Base-by-base conservation (phyloP, 2,888 invertebrate genomes). In the Chrysina gloriosa region DNA sequence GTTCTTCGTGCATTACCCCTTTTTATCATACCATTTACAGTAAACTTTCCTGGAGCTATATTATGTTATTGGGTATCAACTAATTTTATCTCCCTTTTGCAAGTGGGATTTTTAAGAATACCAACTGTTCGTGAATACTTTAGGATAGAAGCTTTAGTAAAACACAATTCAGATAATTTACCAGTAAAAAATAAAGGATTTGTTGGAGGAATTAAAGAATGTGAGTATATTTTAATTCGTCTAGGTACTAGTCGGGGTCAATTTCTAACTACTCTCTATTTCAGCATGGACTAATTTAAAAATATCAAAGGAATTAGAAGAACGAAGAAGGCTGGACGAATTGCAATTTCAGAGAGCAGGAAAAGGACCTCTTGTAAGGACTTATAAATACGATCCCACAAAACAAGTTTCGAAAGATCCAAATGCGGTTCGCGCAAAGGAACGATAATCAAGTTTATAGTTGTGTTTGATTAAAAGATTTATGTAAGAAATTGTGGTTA, bases 1-100 rank as follows among this genome's bases (percentile, higher is more conserved):
- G 83, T 92, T 2, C 80, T 97, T 1, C 85, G 93, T 70, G 90
- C 88, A 0, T 76, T 96, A 71, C 97, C 97, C 0, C 0, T 96
- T 3, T 73, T 92, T 1, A 89, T 94, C 82, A 88, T 97, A 70
- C 94, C 96, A 0, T 92, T 97, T 77, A 94, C 92, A 5, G 87
- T 95, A 45, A 92, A 93, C 79, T 97, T 97, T 78, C 94, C 96
- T 7, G 90, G 93, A 14, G 96, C 93, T 0, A 91, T 98, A 77
- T 85, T 96, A 45, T 90, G 92, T 29, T 98, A 98, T 80, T 98
- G 97, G 97, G 88, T 90, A 11, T 90, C 94, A 23, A 92, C 91
- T 74, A 98, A 98, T 81, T 88, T 93, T 48, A 89, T 96, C 71
- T 95, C 96, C 0, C 81, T 98, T 2, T 71, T 86, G 0, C 96